Evolutionary conservation across 1,140 invertebrate species (phyloP).

Genomic region (Bombus huntii): DNA sequence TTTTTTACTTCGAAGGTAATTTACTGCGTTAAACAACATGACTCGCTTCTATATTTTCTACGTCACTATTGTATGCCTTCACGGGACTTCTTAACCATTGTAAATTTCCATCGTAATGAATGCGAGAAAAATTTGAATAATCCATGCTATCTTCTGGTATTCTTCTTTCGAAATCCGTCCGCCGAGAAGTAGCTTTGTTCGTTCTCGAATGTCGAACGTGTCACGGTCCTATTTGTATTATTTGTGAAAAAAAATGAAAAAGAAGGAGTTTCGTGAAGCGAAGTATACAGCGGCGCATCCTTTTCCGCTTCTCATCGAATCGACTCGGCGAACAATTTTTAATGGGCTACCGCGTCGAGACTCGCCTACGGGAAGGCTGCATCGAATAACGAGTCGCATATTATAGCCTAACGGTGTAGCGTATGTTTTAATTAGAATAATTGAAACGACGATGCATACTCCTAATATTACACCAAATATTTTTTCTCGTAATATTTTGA

Average conservation of each 20-base stretch:
- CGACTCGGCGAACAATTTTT: constrained; percentile 4
- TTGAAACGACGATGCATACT: background rate
- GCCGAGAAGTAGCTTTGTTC: background rate
- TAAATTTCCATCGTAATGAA: background rate
- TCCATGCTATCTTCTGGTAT: background rate
- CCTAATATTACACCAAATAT: background rate
- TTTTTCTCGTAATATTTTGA: background rate
- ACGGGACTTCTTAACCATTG: background rate
- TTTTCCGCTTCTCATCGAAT: constrained; percentile 9
- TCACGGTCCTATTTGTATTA: background rate
- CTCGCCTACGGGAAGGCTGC: background rate
- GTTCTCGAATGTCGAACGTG: background rate
- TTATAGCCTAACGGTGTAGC: background rate
- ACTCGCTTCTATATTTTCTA: background rate
- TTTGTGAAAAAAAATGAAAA: background rate
- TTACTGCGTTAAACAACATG: background rate
- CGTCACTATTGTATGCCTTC: background rate
- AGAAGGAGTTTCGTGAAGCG: background rate
- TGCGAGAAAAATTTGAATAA: background rate
- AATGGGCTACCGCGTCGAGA: constrained; percentile 1
- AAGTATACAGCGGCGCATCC: background rate
- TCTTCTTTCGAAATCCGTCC: background rate
- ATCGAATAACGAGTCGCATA: background rate
- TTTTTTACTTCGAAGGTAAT: constrained; percentile 4
- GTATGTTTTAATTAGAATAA: constrained; percentile 35